Evolutionary conservation across 2,797 vertebrate species (phyloP), one percentile per base, ranked within the genome.

Genomic region (Cyclura pinguis): DNA sequence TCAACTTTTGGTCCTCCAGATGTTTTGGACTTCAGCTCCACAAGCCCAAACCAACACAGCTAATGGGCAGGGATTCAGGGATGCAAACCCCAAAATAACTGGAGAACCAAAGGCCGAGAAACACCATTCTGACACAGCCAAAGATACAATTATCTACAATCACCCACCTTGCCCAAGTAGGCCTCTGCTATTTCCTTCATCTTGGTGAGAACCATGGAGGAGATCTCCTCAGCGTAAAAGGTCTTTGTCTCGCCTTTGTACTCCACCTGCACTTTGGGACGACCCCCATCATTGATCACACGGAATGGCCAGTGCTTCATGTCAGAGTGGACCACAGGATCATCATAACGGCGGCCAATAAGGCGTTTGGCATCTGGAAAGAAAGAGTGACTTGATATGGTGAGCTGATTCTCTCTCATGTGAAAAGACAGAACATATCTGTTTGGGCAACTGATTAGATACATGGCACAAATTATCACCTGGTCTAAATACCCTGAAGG

Each of bases 251-350:
- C 98, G 3, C 98, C 98, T 95, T 98, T 99, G 94, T 99, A 99
- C 88, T 98, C 98, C 83, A 99, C 98, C 84, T 98, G 97, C 90
- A 99, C 95, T 91, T 99, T 99, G 89, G 98, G 98, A 92, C 98
- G 98, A 18, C 97, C 96, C 1, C 96, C 97, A 24, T 98, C 98
- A 55, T 97, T 98, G 85, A 99, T 96, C 85, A 99, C 98, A 76
- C 97, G 97, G 95, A 99, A 99, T 74, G 98, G 98, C 98, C 98
- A 99, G 93, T 98, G 96, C 95, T 98, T 99, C 98, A 99, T 98
- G 91, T 99, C 98, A 2, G 98, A 96, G 91, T 99, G 98, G 52
- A 99, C 98, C 67, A 99, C 98, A 0, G 97, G 20, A 82, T 99
- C 98, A 0, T 98, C 98, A 93, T 97, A 99, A 89, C 98, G 98